phyloP scores from a whole-genome alignment of 2,888 invertebrate genomes.

The Cosmopolites sordidus region DNA sequence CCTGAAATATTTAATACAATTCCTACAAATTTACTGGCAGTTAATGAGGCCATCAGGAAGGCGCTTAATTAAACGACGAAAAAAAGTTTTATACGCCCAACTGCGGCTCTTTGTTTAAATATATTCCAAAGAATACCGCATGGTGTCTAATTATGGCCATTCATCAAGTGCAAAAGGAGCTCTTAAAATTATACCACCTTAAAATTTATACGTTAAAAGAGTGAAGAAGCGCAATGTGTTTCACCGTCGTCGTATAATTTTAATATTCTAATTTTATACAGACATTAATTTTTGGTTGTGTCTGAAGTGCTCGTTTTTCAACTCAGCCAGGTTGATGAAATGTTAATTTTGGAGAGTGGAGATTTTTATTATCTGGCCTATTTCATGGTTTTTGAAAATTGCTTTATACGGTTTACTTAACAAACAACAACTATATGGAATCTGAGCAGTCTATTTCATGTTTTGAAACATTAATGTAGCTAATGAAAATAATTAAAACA shows the following conservation, averaged over 20 bases:
- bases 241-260: constrained; percentile 5
- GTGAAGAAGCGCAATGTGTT: constrained; percentile 6
- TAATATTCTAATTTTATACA: constrained; percentile 19
- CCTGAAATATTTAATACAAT: no score
- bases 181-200: constrained; percentile 18
- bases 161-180: constrained; percentile 11
- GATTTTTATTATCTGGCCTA: no score
- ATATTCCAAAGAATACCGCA: neutral
- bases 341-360: neutral
- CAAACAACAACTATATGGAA: no score
- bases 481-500: no score
- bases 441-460: no score
- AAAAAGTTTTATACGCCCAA: neutral
- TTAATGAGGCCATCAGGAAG: neutral
- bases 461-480: no score
- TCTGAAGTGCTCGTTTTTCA: constrained; percentile 7
- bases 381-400: no score
- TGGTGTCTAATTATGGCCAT: constrained; percentile 15
- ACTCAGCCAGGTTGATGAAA: neutral
- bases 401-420: no score
- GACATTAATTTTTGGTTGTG: constrained; percentile 15
- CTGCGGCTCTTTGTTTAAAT: neutral
- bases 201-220: constrained; percentile 17
- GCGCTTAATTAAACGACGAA: neutral
- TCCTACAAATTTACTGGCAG: no score